Evolutionary conservation across 37 sponge, comb jelly and placozoan genomes (phyloP).

Genomic region (Beroe ovata): DNA sequence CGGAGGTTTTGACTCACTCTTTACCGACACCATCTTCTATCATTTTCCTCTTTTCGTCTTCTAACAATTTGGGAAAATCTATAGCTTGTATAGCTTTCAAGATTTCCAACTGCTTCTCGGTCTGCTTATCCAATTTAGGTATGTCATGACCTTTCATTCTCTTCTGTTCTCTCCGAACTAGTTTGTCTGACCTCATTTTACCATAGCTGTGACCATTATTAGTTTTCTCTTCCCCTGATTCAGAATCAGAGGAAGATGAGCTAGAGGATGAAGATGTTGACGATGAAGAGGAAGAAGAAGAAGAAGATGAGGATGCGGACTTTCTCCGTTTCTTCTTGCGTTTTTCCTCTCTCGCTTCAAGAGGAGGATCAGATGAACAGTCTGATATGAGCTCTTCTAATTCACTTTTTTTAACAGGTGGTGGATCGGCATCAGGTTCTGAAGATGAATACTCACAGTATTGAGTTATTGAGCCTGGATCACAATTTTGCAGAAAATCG

Average conservation of each 20-base stretch:
- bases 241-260: not conserved
- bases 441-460: not conserved
- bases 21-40: not conserved
- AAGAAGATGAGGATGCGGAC: conserved; percentile 2
- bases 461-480: not conserved
- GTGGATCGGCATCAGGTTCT: not conserved
- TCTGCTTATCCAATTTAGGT: not conserved
- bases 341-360: not conserved
- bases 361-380: conserved; percentile 20
- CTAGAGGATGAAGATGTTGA: conserved; percentile 36
- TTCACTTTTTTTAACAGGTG: conserved; percentile 8
- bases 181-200: conserved; percentile 46
- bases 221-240: not conserved
- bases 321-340: not conserved
- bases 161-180: conserved; percentile 1
- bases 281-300: not conserved
- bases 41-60: conserved; percentile 43
- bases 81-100: conserved; percentile 33
- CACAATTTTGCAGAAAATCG: not conserved
- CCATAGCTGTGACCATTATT: conserved; percentile 19
- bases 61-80: conserved; percentile 24
- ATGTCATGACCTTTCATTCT: not conserved
- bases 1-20: too few species aligned
- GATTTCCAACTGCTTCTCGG: conserved; percentile 19
- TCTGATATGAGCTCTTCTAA: conserved; percentile 33